A percentile compares a stretch with the other conserved stretches of the same genome.
phyloP scores from a whole-genome alignment of 2,797 vertebrate genomes.

The Valencia hispanica region DNA sequence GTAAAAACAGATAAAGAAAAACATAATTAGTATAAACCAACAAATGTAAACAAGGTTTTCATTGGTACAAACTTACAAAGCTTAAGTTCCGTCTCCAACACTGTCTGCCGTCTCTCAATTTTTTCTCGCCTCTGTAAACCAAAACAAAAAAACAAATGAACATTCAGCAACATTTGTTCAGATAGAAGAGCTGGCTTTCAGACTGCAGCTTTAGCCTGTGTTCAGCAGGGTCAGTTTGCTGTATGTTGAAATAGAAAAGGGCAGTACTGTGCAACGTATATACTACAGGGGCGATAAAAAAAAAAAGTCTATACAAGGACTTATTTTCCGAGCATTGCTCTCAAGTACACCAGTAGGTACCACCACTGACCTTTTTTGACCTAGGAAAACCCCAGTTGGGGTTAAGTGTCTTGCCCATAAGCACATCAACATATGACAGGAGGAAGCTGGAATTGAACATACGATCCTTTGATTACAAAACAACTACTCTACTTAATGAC shows the following conservation, averaged over 20 bases:
- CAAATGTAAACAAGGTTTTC: background rate
- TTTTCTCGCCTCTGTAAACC: constrained; percentile 89
- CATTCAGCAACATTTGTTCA: background rate
- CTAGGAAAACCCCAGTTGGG: no score
- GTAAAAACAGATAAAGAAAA: background rate
- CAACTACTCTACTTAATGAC: no score
- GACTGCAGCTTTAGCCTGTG: background rate
- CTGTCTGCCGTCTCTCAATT: constrained; percentile 91
- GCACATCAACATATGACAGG: no score
- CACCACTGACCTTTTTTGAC: no score
- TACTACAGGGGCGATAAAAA: no score
- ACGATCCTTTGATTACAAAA: no score
- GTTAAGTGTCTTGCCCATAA: no score
- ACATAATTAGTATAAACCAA: background rate
- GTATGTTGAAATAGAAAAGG: background rate
- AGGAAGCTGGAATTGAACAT: no score
- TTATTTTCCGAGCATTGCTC: no score
- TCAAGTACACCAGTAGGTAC: no score
- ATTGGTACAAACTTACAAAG: constrained; percentile 84
- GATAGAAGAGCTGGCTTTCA: background rate
- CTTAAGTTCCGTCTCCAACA: constrained; percentile 93
- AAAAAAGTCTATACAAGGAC: no score
- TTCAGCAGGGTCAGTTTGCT: background rate
- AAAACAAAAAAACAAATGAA: constrained; percentile 18
- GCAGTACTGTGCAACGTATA: no score